A percentile compares a stretch with the other conserved stretches of the same genome.
Evolutionary conservation across 2,797 vertebrate species (phyloP).

Genomic region (Emydoidea blandingii): DNA sequence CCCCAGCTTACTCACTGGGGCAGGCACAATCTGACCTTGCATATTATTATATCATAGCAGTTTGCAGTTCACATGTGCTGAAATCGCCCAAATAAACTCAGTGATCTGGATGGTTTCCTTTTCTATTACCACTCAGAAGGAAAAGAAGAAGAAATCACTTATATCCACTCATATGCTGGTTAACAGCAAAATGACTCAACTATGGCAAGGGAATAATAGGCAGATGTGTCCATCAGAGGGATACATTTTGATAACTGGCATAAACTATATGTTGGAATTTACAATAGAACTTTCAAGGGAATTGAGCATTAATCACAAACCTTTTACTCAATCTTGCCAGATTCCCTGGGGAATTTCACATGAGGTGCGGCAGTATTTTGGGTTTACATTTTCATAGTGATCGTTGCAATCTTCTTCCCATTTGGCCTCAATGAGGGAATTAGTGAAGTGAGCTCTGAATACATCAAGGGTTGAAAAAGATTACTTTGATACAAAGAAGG

Average conservation of each 20-base stretch:
- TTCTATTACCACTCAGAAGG: conserved; percentile 19
- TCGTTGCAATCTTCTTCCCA: not conserved
- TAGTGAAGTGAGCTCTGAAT: not conserved
- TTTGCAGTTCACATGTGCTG: not conserved
- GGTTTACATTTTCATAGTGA: not conserved
- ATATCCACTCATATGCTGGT: not conserved
- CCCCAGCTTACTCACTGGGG: not conserved
- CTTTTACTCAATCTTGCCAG: not conserved
- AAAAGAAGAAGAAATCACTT: conserved; percentile 8
- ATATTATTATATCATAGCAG: conserved; percentile 1
- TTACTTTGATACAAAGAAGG: not conserved
- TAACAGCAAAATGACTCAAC: conserved; percentile 1
- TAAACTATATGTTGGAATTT: not conserved
- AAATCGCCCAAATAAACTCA: not conserved
- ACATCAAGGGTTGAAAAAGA: not conserved
- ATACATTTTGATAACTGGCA: not conserved
- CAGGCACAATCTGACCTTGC: not conserved
- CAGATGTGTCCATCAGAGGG: not conserved
- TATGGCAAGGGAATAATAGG: not conserved
- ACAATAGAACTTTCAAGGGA: not conserved
- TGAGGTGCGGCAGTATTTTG: not conserved
- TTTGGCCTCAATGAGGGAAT: not conserved
- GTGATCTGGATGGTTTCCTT: not conserved
- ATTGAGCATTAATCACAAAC: not conserved
- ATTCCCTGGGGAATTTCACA: not conserved